Evolutionary conservation across 2,797 vertebrate species (phyloP).

Genomic region (Diplodus puntazzo): DNA sequence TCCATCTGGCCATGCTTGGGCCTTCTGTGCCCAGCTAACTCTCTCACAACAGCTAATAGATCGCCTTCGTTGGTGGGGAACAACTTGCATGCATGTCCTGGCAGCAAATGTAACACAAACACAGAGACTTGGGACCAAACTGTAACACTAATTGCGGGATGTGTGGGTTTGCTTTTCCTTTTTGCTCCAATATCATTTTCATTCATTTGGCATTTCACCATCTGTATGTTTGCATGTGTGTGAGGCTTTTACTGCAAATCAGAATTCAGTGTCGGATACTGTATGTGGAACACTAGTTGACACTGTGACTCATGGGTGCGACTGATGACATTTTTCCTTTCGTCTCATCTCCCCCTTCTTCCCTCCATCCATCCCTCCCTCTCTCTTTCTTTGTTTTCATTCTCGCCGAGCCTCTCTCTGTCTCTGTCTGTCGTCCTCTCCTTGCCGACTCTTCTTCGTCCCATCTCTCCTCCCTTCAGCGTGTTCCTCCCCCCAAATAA

Average conservation of each 20-base stretch:
- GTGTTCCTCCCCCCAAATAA: constrained; percentile 63
- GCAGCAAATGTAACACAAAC: constrained; percentile 27
- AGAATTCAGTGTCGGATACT: neutral
- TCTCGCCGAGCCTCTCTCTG: constrained; percentile 3
- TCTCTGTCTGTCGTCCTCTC: constrained; percentile 41
- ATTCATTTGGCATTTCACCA: neutral
- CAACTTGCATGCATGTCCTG: constrained; percentile 49
- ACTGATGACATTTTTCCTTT: constrained; percentile 34
- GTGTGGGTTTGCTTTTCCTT: neutral
- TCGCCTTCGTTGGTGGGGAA: constrained; percentile 60
- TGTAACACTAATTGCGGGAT: constrained; percentile 2
- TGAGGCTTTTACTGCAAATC: neutral
- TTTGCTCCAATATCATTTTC: neutral
- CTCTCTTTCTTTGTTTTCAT: constrained; percentile 34
- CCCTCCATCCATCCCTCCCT: neutral
- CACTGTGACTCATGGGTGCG: neutral
- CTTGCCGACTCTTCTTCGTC: constrained; percentile 42
- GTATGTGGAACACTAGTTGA: constrained; percentile 5
- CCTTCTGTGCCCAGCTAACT: constrained; percentile 68
- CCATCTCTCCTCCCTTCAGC: constrained; percentile 50
- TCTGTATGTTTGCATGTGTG: neutral
- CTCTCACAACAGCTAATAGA: constrained; percentile 63
- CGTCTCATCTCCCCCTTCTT: constrained; percentile 4
- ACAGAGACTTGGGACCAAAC: constrained; percentile 24
- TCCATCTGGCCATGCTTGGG: constrained; percentile 74